Evolutionary conservation across 2,113 vertebrate species (phyloP).

Genomic region (Circaetus cinerascens): DNA sequence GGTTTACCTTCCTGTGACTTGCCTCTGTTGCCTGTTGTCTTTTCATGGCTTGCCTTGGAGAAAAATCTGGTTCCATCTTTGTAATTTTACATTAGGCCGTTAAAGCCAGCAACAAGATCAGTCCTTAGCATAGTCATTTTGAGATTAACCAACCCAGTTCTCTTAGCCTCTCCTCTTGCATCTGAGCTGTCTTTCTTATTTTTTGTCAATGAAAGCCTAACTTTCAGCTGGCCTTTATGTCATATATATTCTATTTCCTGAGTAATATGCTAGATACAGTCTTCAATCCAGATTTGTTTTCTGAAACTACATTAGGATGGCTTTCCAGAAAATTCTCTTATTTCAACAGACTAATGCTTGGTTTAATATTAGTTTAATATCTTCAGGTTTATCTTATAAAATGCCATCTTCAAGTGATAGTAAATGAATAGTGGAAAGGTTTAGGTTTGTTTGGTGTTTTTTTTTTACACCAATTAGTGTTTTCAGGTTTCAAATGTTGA

Average conservation of each 20-base stretch:
- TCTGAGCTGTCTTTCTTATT: not conserved
- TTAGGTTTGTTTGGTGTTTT: not conserved
- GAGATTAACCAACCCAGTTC: not conserved
- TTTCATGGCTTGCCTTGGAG: not conserved
- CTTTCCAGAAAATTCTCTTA: not conserved
- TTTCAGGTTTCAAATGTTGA: not conserved
- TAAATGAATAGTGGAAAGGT: not conserved
- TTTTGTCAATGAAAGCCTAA: not conserved
- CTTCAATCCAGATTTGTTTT: not conserved
- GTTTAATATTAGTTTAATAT: not conserved
- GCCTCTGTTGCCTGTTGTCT: not conserved
- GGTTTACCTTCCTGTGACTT: not conserved
- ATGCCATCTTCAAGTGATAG: not conserved
- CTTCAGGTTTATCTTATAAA: not conserved
- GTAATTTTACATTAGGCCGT: not conserved
- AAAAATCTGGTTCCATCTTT: not conserved
- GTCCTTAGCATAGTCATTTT: not conserved
- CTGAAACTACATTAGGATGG: not conserved
- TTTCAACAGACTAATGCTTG: not conserved
- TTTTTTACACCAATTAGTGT: not conserved
- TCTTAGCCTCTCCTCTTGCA: not conserved
- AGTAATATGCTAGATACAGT: not conserved
- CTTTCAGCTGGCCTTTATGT: not conserved
- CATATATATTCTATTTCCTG: not conserved
- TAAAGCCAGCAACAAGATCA: not conserved